Conservation (phyloP, 2,888 invertebrate genomes). For the Nomada hirtipes region DNA sequence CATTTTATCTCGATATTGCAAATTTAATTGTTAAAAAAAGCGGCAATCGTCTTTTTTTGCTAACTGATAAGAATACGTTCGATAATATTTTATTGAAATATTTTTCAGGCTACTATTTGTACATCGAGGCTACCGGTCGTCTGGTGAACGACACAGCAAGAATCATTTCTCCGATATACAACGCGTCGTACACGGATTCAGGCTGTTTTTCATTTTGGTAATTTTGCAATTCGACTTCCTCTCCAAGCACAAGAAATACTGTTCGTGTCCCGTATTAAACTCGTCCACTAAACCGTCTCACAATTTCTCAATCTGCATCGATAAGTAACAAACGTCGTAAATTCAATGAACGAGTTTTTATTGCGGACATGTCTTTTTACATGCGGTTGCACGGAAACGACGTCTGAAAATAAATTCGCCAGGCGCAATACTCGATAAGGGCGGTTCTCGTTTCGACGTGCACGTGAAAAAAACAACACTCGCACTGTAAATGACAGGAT, state of each 20-base stretch:
- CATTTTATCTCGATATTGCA: too few relatives aligned
- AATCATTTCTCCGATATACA: conserved; percentile 90
- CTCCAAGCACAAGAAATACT: not conserved
- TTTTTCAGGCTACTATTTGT: conserved; percentile 91
- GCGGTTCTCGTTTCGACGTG: not conserved
- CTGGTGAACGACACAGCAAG: conserved; percentile 89
- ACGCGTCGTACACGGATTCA: conserved; percentile 81
- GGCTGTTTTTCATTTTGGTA: conserved; percentile 85
- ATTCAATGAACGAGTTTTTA: not conserved
- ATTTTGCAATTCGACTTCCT: conserved; percentile 18
- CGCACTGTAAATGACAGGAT: not conserved
- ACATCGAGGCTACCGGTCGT: conserved; percentile 90
- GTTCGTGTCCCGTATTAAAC: too few relatives aligned
- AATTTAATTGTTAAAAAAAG: too few relatives aligned
- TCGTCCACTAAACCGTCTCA: too few relatives aligned
- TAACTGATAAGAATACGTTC: too few relatives aligned
- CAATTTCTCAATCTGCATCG: not conserved
- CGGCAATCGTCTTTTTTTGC: not conserved
- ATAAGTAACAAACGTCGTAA: not conserved
- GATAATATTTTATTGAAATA: not conserved
- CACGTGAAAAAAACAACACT: not conserved
- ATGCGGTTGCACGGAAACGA: not conserved
- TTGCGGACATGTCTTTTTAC: too few relatives aligned
- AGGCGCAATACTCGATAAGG: not conserved
- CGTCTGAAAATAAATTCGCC: not conserved